Base-by-base conservation (phyloP, 2,888 invertebrate species). In the Elysia crispata region DNA sequence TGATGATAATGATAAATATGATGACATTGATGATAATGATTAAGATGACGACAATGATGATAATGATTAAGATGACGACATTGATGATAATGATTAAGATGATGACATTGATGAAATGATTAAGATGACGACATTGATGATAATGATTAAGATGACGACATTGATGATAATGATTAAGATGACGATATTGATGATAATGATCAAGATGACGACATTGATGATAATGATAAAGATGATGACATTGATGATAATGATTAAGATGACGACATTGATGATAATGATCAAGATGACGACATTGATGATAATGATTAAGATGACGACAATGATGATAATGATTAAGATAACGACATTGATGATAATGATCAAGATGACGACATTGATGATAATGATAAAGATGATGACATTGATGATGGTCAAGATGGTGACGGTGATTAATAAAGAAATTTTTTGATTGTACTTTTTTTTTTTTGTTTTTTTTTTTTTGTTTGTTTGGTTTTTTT, bases 1-100 rank as follows among this genome's bases (percentile, higher is more conserved):
- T 23, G 64, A 64, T 64, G 64, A 64, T 64, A 23, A 72, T 49
- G 72, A 72, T 15, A 13, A 72, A 20, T 41, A 72, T 49, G 50
- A 72, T 49, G 72, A 72, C n/a, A 50, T 13, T 3, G 72, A 72
- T 49, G 72, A 72, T 49, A 23, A 72, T 49, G 50, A 72, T 49
- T 41, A 72, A 1, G 72, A 72, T 49, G 72, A 49, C 18, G 72
- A 72, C 13, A 33, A 69, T 30, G 69, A 69, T 33, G 13, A 15
- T 15, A 20, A 13, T 54, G 13, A 15, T 54, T 20, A n/a, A n/a
- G n/a, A n/a, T n/a, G n/a, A n/a, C n/a, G n/a, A n/a, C n/a, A n/a
- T n/a, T n/a, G n/a, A 64, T 64, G 54, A 54, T 64, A 33, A 75
- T 31, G 75, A 75, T 75, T 57, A 75, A 60, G 75, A 75, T 75